A percentile compares a stretch with the other conserved stretches of the same genome.
These are phyloP conservation scores for Gadus macrocephalus DNA, from an alignment of 2,113 vertebrate species.

Conservation along the genomic window DNA sequence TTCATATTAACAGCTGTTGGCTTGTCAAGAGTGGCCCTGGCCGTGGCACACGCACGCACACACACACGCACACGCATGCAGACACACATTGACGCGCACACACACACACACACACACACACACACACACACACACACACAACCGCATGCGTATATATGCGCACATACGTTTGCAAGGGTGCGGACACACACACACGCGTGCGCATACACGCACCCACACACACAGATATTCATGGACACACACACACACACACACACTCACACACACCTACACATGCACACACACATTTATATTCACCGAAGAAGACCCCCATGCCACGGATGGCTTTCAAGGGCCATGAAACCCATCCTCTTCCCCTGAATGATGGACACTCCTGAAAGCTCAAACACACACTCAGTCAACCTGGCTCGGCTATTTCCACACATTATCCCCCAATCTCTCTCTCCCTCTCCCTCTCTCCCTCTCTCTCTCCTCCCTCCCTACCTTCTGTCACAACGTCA, in stretches of 20 bases:
- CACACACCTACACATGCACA: slow-evolving; percentile 30
- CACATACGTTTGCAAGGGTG: slow-evolving; percentile 59
- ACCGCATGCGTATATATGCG: slow-evolving; percentile 12
- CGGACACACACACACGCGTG: slow-evolving; percentile 1
- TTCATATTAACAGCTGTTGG: slow-evolving; percentile 83
- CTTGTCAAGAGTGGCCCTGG: slow-evolving; percentile 77
- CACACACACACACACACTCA: not conserved
- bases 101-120: slow-evolving; percentile 22
- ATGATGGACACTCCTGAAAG: slow-evolving; percentile 72
- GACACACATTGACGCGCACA: slow-evolving; percentile 13
- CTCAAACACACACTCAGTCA: slow-evolving; percentile 65
- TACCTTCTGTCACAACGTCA: slow-evolving; percentile 61
- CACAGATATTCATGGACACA: not conserved
- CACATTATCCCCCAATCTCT: slow-evolving; percentile 2
- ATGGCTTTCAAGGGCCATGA: slow-evolving; percentile 72
- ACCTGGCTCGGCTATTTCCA: slow-evolving; percentile 3
- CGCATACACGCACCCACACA: slow-evolving; percentile 34
- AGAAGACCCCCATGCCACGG: slow-evolving; percentile 69
- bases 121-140: slow-evolving; percentile 10
- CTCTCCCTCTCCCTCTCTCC: slow-evolving; percentile 22
- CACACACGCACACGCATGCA: slow-evolving; percentile 26
- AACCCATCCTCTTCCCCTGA: slow-evolving; percentile 66
- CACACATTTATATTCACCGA: slow-evolving; percentile 74
- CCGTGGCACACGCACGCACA: slow-evolving; percentile 49
- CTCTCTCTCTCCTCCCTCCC: slow-evolving; percentile 42